Conservation (phyloP, 1,140 invertebrate species). For the Oryctes rhinoceros region DNA sequence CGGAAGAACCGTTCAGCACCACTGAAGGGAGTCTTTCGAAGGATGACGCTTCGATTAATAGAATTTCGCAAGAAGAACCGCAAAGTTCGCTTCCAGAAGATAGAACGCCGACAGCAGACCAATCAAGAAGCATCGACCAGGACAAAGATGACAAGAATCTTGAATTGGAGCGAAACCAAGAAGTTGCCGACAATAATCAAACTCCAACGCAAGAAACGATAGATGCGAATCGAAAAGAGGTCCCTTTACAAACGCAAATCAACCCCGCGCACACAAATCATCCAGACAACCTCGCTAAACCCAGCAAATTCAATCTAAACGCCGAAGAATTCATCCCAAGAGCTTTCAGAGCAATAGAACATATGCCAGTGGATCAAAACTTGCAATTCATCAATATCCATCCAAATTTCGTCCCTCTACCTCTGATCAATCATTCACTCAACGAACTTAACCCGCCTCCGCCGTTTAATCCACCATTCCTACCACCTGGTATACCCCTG, state of each 20-base stretch:
- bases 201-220: background rate
- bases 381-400: constrained; percentile 53
- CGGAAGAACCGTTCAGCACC: background rate
- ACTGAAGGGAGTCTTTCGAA: too few relatives aligned
- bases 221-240: background rate
- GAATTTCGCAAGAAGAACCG: background rate
- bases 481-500: constrained; percentile 53
- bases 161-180: background rate
- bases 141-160: constrained; percentile 35
- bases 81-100: background rate
- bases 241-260: background rate
- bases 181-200: background rate
- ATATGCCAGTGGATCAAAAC: constrained; percentile 42
- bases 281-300: background rate
- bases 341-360: constrained; percentile 46
- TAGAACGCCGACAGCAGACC: background rate
- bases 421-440: constrained; percentile 48
- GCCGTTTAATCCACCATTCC: constrained; percentile 49
- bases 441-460: constrained; percentile 36
- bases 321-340: constrained; percentile 60
- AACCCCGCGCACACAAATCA: background rate
- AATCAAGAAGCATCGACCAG: background rate
- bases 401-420: constrained; percentile 54
- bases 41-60: too few relatives aligned
- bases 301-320: constrained; percentile 44